Percentiles rank a stretch among this genome's conserved stretches.
Evolutionary conservation across 2,888 invertebrate genomes (phyloP).

Genomic region (Agrochola macilenta): DNA sequence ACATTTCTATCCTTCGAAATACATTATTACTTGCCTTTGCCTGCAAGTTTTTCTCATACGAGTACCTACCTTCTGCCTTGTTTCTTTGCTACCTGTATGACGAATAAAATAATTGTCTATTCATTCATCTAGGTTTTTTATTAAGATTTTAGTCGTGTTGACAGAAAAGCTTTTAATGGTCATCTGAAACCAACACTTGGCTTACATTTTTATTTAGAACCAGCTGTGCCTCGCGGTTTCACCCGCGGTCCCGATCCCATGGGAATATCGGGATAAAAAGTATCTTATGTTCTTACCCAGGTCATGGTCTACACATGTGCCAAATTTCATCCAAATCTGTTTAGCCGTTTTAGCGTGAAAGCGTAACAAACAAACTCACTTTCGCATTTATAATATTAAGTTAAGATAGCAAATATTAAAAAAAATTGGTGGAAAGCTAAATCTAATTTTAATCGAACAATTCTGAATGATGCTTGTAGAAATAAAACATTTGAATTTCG

Average conservation of each 20-base stretch:
- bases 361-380: no score
- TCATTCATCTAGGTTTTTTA: not conserved
- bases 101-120: not conserved
- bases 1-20: constrained; percentile 35
- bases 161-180: not conserved
- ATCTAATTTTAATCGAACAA: not conserved
- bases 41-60: constrained; percentile 6
- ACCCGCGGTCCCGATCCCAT: no score
- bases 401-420: no score
- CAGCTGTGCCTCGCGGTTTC: no score
- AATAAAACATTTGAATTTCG: not conserved
- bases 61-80: not conserved
- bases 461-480: not conserved
- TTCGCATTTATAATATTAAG: no score
- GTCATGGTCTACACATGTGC: no score
- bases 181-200: not conserved
- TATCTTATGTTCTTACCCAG: no score
- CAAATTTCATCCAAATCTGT: no score
- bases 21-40: constrained; percentile 13
- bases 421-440: not conserved
- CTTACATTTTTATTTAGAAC: not conserved
- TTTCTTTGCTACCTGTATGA: constrained; percentile 11
- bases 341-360: no score
- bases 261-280: no score
- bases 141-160: not conserved